Evolutionary conservation across 2,797 vertebrate species (phyloP).

Genomic region (Sparidentex hasta): DNA sequence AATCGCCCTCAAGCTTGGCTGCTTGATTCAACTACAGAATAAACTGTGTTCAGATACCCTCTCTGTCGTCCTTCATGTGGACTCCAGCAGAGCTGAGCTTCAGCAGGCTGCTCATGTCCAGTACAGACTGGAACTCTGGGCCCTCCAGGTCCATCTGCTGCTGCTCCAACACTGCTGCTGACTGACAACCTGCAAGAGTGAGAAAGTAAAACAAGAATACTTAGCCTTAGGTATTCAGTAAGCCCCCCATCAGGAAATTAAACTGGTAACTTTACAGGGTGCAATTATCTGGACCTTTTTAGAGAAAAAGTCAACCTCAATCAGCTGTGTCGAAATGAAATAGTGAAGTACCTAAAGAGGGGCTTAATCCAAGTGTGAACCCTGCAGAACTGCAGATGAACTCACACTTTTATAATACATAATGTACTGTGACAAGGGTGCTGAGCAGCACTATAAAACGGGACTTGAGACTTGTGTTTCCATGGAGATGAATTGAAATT

Average conservation of each 20-base stretch:
- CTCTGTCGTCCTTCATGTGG: constrained; percentile 86
- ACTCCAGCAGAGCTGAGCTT: constrained; percentile 85
- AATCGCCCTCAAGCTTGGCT: not conserved
- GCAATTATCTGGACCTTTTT: not conserved
- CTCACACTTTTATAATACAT: not conserved
- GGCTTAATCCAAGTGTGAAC: not conserved
- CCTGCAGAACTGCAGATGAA: not conserved
- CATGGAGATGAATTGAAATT: not conserved
- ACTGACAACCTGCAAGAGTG: constrained; percentile 77
- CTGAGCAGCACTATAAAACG: not conserved
- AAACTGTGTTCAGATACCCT: constrained; percentile 73
- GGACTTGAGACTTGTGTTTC: not conserved
- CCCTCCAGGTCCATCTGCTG: constrained; percentile 75
- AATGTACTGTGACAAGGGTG: not conserved
- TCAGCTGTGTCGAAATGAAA: not conserved
- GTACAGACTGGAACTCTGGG: constrained; percentile 85
- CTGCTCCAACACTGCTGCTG: constrained; percentile 61
- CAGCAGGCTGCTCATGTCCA: constrained; percentile 88
- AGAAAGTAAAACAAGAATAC: not conserved
- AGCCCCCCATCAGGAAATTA: not conserved
- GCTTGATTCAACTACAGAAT: constrained; percentile 12
- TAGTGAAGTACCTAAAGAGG: not conserved
- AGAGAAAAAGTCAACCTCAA: too few species aligned
- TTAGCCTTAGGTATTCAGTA: not conserved
- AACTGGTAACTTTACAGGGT: not conserved